These are phyloP conservation scores for Alloplasta piceator DNA, from an alignment of 2,888 invertebrate species.

Conservation along the genomic window DNA sequence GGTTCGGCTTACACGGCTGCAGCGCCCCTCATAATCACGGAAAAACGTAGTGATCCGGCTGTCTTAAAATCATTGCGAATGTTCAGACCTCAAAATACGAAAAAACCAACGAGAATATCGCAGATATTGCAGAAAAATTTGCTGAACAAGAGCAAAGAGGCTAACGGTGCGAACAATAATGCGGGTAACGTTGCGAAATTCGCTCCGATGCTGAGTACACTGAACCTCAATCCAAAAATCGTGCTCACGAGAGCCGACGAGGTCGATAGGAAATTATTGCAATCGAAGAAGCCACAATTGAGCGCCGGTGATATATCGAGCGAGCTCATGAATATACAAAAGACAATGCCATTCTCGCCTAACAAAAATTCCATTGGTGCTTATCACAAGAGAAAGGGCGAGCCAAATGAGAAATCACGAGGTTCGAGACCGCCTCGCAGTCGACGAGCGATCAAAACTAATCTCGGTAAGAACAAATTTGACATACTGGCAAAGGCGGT, in stretches of 20 bases:
- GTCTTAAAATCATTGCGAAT: constrained; percentile 85
- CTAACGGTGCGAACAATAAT: constrained; percentile 62
- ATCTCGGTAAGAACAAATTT: constrained; percentile 74
- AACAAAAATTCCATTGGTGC: constrained; percentile 74
- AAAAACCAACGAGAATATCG: constrained; percentile 72
- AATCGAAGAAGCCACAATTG: constrained; percentile 75
- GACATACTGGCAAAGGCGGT: constrained; percentile 78
- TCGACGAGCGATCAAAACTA: constrained; percentile 68
- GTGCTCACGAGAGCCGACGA: constrained; percentile 81
- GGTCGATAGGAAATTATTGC: constrained; percentile 74
- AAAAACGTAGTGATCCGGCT: constrained; percentile 84
- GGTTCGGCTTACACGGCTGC: constrained; percentile 80
- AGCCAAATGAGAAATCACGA: constrained; percentile 44
- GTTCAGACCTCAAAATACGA: constrained; percentile 83
- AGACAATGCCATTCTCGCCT: constrained; percentile 77
- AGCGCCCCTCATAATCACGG: constrained; percentile 79
- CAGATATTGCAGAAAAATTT: constrained; percentile 76
- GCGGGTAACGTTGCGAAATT: constrained; percentile 73
- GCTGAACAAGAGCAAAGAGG: constrained; percentile 67
- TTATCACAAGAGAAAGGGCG: constrained; percentile 76
- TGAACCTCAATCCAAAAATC: constrained; percentile 83
- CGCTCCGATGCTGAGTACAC: constrained; percentile 81
- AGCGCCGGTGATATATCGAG: constrained; percentile 77
- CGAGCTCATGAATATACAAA: constrained; percentile 79
- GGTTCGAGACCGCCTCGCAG: constrained; percentile 52